Evolutionary conservation across 2,113 vertebrate species (phyloP).

Genomic region (Odocoileus virginianus): DNA sequence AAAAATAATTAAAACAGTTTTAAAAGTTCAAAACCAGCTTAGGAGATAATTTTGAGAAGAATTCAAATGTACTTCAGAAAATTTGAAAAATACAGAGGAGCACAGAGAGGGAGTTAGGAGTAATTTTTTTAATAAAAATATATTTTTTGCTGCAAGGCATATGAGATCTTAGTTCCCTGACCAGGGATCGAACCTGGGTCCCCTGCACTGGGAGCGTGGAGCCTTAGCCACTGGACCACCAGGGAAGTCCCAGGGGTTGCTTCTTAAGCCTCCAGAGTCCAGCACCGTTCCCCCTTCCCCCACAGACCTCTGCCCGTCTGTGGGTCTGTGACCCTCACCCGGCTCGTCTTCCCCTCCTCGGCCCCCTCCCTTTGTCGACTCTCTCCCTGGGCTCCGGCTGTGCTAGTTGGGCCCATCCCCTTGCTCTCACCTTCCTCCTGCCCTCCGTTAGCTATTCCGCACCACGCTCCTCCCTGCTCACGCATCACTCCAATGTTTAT

Average conservation of each 20-base stretch:
- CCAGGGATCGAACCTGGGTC: background rate
- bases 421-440: no score
- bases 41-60: background rate
- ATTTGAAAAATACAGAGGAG: no score
- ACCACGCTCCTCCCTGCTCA: accelerated
- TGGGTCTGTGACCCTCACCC: background rate
- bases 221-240: background rate
- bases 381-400: background rate
- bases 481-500: background rate
- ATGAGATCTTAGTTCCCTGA: background rate
- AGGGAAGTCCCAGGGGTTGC: background rate
- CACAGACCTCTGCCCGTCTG: background rate
- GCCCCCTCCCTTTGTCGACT: no score
- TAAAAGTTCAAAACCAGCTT: background rate
- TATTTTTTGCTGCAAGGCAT: background rate
- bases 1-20: background rate
- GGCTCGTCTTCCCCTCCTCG: background rate
- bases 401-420: no score
- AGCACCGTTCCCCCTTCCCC: background rate
- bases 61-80: background rate
- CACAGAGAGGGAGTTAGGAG: background rate
- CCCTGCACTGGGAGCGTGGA: background rate
- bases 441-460: accelerated
- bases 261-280: background rate
- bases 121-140: background rate